Evolutionary conservation across 2,113 vertebrate species (phyloP), one percentile per base, ranked within the genome.

Genomic region (Baryphthengus martii): DNA sequence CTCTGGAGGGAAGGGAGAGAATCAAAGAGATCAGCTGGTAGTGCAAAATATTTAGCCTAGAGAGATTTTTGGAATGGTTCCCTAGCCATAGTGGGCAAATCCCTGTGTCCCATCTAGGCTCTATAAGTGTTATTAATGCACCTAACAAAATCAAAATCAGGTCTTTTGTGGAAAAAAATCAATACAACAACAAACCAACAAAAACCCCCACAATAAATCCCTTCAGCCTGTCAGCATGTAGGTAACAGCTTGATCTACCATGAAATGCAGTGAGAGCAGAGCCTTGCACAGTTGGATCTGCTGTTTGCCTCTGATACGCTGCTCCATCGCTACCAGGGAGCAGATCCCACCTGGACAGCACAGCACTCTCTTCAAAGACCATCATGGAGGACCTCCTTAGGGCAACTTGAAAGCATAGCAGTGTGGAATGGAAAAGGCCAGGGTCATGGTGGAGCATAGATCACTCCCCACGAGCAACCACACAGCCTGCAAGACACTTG

Each of bases 361-460:
- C 1, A 2, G 49, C 40, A 23, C 61, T 75, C 7, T 87, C 85
- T 96, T 96, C 96, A 96, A 96, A 97, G 85, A 40, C 82, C 73
- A 44, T 68, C 65, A 37, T 2, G 23, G 28, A 96, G 85, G 90
- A 61, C 85, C 85, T 94, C 95, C 92, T 78, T 39, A 17, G 79
- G 74, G 63, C 76, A 86, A 85, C 95, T 93, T 96, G 88, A 96
- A 97, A 97, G 95, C 3, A 0, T 35, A 74, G 73, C 79, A 93
- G 67, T 29, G 0, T 18, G 78, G 82, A 93, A 63, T 13, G 5
- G 95, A 68, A 96, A 77, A 82, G 90, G 28, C 19, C 83, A 86
- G 88, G 95, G 96, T 97, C 96, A 93, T 1, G 3, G 77, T 33
- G 80, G 80, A 87, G 81, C 93, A 96, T 74, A 92, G 93, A 95